Conservation (phyloP, 2,888 invertebrate genomes). For the Netelia inedita region DNA sequence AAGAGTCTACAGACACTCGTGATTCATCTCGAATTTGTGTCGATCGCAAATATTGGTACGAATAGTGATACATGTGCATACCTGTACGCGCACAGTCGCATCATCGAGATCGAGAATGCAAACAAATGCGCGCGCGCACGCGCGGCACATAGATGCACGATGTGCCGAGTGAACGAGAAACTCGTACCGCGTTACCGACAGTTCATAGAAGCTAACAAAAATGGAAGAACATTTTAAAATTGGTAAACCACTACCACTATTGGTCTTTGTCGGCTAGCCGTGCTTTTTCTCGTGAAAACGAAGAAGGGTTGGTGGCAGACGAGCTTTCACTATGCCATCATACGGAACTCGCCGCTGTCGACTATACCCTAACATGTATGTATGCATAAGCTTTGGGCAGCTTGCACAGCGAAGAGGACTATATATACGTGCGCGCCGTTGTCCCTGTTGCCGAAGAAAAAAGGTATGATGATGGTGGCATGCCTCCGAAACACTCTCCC, state of each 20-base stretch:
- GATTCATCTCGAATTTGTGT: too few species aligned
- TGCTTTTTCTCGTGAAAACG: background rate
- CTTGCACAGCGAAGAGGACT: conserved; percentile 42
- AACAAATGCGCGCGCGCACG: too few species aligned
- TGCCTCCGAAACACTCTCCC: conserved; percentile 50
- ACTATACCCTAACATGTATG: conserved; percentile 30
- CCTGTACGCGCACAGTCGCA: too few species aligned
- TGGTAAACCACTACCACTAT: conserved; percentile 7
- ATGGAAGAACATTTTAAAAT: too few species aligned
- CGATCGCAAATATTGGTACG: too few species aligned
- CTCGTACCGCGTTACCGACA: background rate
- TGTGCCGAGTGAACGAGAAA: background rate
- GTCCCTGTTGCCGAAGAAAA: conserved; percentile 51
- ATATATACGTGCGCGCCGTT: conserved; percentile 60
- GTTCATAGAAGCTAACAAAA: background rate
- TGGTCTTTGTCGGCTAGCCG: conserved; percentile 19
- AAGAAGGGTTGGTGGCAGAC: conserved; percentile 31
- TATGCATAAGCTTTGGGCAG: conserved; percentile 41
- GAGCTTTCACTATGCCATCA: conserved; percentile 62
- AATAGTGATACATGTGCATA: too few species aligned
- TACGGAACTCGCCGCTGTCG: conserved; percentile 49
- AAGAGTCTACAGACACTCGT: too few species aligned
- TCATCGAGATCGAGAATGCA: too few species aligned
- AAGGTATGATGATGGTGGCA: conserved; percentile 55
- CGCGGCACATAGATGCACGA: background rate